phyloP scores from a whole-genome alignment of 2,113 vertebrate species.

The Ictalurus punctatus region DNA sequence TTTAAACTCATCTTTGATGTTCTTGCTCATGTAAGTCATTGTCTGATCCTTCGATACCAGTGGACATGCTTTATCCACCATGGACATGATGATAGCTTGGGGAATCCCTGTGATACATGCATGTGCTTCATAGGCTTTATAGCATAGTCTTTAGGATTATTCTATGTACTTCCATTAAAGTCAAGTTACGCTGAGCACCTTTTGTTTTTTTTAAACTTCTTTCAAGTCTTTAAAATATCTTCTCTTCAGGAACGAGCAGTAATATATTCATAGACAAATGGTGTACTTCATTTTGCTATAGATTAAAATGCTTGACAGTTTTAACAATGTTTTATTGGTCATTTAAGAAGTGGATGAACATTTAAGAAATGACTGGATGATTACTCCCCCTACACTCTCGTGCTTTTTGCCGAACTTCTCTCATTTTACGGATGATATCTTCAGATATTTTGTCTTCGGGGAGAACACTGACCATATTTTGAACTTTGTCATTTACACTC shows the following conservation, averaged over 20 bases:
- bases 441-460: neutral
- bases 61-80: neutral
- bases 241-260: neutral
- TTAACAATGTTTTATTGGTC: neutral
- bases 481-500: neutral
- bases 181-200: neutral
- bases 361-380: neutral
- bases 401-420: neutral
- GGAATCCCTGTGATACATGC: neutral
- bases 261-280: neutral
- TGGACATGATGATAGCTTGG: neutral
- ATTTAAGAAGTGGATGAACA: neutral
- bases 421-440: neutral
- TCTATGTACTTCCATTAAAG: neutral
- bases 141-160: neutral
- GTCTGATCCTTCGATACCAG: neutral
- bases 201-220: neutral
- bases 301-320: neutral
- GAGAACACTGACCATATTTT: neutral
- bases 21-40: neutral
- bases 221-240: neutral
- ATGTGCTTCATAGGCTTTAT: neutral
- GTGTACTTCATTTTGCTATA: neutral
- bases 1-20: neutral
- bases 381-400: neutral